These are phyloP conservation scores for Xiphophorus maculatus DNA, from an alignment of 2,113 vertebrate species.

Conservation along the genomic window DNA sequence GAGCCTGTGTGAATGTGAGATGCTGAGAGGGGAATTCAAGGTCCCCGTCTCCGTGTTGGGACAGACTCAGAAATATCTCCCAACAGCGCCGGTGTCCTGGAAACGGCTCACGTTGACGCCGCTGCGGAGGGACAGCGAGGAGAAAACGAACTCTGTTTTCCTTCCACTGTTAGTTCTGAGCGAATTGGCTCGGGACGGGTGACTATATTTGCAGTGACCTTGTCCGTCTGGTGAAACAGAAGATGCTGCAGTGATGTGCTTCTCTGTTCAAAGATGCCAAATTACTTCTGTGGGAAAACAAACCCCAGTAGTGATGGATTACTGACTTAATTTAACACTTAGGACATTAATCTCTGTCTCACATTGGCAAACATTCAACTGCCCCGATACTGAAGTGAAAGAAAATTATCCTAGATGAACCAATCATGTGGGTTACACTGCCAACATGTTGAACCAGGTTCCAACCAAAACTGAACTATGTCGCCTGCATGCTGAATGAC, in stretches of 20 bases:
- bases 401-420: neutral
- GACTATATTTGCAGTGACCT: conserved; percentile 40
- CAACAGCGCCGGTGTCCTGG: conserved; percentile 26
- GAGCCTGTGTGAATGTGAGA: neutral
- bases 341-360: neutral
- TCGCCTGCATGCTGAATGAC: too few relatives aligned
- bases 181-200: conserved; percentile 19
- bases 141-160: conserved; percentile 19
- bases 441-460: too few relatives aligned
- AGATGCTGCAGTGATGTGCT: conserved; percentile 23
- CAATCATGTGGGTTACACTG: too few relatives aligned
- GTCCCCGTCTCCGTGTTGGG: conserved; percentile 10
- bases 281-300: neutral
- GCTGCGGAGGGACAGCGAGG: neutral
- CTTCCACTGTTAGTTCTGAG: neutral
- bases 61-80: conserved; percentile 7
- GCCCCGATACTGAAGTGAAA: neutral
- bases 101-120: conserved; percentile 5
- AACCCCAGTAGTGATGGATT: neutral
- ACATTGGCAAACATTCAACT: neutral
- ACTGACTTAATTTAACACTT: neutral
- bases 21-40: conserved; percentile 20
- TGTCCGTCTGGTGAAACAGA: conserved; percentile 41
- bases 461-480: too few relatives aligned
- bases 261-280: neutral